Percentiles rank a stretch among this genome's conserved stretches.
Conservation (phyloP, 2,888 invertebrate species). For the Cephus rjabovi region DNA sequence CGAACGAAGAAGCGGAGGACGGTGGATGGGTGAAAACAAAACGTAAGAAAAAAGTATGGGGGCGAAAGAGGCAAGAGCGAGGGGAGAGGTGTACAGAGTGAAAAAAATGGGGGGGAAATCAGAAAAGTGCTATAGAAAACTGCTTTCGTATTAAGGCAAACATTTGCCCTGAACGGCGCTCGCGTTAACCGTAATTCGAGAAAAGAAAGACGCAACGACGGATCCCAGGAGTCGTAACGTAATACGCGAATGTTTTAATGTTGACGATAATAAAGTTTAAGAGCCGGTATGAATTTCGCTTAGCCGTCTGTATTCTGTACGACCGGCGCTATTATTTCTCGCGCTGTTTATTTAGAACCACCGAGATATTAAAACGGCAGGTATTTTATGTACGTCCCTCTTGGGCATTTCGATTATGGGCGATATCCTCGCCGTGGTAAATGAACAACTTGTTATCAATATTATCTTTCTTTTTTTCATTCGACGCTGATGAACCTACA, state of each 20-base stretch:
- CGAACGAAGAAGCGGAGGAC: no score
- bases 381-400: not conserved
- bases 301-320: not conserved
- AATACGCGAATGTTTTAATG: slow-evolving; percentile 1
- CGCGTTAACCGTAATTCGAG: not conserved
- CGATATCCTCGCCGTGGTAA: not conserved
- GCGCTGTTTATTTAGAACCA: not conserved
- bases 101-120: not conserved
- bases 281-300: not conserved
- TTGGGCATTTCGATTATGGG: not conserved
- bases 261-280: slow-evolving; percentile 1
- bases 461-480: not conserved
- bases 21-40: not conserved
- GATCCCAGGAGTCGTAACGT: not conserved
- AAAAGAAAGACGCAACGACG: not conserved
- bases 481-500: not conserved
- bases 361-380: not conserved
- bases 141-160: not conserved
- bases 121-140: not conserved
- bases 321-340: not conserved
- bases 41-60: not conserved
- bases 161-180: not conserved
- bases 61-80: not conserved
- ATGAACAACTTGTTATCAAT: not conserved
- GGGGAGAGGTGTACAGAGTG: no score